Conservation (phyloP, 2,113 vertebrate genomes). For the Acanthochromis polyacanthus region DNA sequence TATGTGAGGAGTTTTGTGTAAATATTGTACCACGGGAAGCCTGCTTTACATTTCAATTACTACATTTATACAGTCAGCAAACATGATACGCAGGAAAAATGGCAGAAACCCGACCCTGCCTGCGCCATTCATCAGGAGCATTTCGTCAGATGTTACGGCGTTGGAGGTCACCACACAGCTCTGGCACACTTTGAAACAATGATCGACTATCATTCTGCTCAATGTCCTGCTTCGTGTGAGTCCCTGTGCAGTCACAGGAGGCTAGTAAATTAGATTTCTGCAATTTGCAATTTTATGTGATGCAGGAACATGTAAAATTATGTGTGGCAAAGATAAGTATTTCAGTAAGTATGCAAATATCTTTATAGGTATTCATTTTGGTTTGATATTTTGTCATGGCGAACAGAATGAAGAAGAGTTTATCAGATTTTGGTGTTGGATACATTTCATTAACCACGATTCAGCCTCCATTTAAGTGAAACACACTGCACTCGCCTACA, state of each 20-base stretch:
- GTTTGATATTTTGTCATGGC: conserved; percentile 16
- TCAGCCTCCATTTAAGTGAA: conserved; percentile 3
- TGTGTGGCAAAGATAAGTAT: conserved; percentile 44
- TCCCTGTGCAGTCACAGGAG: conserved; percentile 13
- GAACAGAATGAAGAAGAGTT: conserved; percentile 12
- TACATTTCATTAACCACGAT: neutral
- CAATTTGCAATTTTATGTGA: conserved; percentile 19
- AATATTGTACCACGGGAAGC: conserved; percentile 77
- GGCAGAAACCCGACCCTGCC: conserved; percentile 66
- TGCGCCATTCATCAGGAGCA: conserved; percentile 61
- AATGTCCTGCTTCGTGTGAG: conserved; percentile 43
- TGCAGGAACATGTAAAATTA: conserved; percentile 14
- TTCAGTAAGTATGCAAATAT: conserved; percentile 27
- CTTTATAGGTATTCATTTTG: conserved; percentile 24
- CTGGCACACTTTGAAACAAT: conserved; percentile 50
- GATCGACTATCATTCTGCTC: conserved; percentile 18
- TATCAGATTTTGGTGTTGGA: conserved; percentile 16
- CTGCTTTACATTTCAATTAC: conserved; percentile 82
- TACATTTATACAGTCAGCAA: conserved; percentile 77
- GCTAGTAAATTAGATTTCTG: conserved; percentile 45
- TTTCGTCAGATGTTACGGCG: conserved; percentile 43
- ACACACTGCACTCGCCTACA: conserved; percentile 10
- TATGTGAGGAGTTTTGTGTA: conserved; percentile 79
- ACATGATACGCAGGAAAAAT: conserved; percentile 70
- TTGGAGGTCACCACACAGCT: conserved; percentile 44